phyloP scores from a whole-genome alignment of 2,888 invertebrate species.

The Caenorhabditis sp. region DNA sequence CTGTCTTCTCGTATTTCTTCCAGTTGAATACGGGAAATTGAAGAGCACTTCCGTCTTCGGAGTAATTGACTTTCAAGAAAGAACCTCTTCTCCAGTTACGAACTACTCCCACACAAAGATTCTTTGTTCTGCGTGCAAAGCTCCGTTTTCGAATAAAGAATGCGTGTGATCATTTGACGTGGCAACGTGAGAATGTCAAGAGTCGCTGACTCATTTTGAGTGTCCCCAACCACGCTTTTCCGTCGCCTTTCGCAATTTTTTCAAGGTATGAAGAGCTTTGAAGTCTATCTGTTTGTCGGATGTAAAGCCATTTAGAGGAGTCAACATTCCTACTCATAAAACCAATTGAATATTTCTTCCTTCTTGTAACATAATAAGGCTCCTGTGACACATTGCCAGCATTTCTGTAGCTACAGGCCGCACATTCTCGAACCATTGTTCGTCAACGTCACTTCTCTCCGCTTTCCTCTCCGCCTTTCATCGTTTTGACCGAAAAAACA shows the following conservation, averaged over 20 bases:
- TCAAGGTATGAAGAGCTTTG: too few species aligned
- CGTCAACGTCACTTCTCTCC: constrained; percentile 5
- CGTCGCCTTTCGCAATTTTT: too few species aligned
- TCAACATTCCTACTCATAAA: too few species aligned
- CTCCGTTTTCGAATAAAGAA: too few species aligned
- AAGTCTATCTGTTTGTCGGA: too few species aligned
- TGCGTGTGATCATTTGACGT: background rate
- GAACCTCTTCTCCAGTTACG: background rate
- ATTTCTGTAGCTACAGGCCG: too few species aligned
- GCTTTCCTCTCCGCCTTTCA: background rate
- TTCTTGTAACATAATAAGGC: too few species aligned
- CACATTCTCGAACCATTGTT: too few species aligned
- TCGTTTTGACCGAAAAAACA: background rate
- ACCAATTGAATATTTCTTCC: too few species aligned
- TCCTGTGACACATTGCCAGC: too few species aligned
- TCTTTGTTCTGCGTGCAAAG: background rate
- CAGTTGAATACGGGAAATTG: constrained; percentile 5
- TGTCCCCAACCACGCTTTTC: too few species aligned
- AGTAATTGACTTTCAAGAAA: constrained; percentile 10
- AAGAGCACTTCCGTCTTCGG: background rate
- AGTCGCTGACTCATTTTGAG: background rate
- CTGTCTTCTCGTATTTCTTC: background rate
- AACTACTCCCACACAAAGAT: background rate
- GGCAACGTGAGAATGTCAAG: background rate
- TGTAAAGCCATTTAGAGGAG: too few species aligned